phyloP scores from a whole-genome alignment of 1,140 invertebrate species.

The Cheumatopsyche charites region DNA sequence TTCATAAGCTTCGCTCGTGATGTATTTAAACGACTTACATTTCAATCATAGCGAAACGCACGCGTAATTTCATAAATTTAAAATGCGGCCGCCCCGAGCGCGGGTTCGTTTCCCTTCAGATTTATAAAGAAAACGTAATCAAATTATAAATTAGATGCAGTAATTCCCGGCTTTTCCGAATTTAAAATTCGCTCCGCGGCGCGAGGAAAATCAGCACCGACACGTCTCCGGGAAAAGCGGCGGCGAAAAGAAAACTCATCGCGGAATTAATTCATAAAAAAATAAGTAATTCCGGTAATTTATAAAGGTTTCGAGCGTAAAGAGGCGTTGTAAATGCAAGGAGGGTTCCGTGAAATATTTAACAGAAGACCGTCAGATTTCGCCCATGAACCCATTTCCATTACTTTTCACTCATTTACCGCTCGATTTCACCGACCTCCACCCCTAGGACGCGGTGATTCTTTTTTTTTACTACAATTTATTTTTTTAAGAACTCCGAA shows the following conservation, averaged over 20 bases:
- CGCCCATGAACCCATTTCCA: slow-evolving; percentile 31
- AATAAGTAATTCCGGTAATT: slow-evolving; percentile 5
- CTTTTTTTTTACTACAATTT: slow-evolving; percentile 42
- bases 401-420: slow-evolving; percentile 43
- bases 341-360: slow-evolving; percentile 28
- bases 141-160: no score
- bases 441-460: no score
- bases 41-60: slow-evolving; percentile 2
- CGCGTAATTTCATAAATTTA: slow-evolving; percentile 9
- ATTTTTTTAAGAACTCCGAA: slow-evolving; percentile 38
- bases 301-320: slow-evolving; percentile 11
- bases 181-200: no score
- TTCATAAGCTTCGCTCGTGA: slow-evolving; percentile 22
- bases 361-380: slow-evolving; percentile 32
- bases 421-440: slow-evolving; percentile 39
- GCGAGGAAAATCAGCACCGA: no score
- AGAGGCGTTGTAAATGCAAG: slow-evolving; percentile 2
- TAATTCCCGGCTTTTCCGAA: no score
- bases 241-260: no score
- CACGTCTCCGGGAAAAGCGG: no score
- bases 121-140: no score
- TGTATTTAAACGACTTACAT: slow-evolving; percentile 29
- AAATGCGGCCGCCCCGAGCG: neutral
- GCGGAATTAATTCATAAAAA: no score
- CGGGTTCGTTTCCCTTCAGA: no score